Percentiles rank a stretch among this genome's conserved stretches.
Conservation (phyloP, 2,113 vertebrate species). For the Eretmochelys imbricata region DNA sequence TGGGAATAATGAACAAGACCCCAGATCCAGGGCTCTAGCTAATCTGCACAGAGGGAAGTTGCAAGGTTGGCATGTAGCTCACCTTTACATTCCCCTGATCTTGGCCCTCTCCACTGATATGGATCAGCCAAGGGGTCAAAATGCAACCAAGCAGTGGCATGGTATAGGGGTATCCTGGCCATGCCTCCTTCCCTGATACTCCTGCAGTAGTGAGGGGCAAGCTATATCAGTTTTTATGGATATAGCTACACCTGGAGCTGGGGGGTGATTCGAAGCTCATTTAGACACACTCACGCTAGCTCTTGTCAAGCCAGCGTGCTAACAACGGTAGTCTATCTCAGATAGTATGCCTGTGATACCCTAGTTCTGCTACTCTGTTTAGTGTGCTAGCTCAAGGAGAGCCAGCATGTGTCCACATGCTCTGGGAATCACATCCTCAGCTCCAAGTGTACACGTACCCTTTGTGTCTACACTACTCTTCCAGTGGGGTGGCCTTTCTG, state of each 20-base stretch:
- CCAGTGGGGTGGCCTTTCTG: constrained; percentile 1
- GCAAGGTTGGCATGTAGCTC: background rate
- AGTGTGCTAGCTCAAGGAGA: background rate
- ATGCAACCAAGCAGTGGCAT: accelerated
- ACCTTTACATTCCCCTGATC: background rate
- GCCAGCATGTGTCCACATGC: background rate
- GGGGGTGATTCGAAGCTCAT: background rate
- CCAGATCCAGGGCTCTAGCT: background rate
- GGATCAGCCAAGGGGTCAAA: background rate
- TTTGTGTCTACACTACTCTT: background rate
- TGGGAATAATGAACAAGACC: background rate
- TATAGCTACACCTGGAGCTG: background rate
- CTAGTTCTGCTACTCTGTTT: background rate
- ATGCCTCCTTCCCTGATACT: background rate
- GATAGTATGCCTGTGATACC: background rate
- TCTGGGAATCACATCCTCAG: background rate
- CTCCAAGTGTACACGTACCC: background rate
- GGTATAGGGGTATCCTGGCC: background rate
- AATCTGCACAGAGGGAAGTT: background rate
- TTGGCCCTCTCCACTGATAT: background rate
- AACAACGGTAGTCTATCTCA: background rate
- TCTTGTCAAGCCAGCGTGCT: background rate
- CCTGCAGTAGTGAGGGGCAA: background rate
- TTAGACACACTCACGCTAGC: background rate
- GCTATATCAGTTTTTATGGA: background rate